These are phyloP conservation scores for Lysiphlebus fabarum DNA, from an alignment of 1,140 invertebrate genomes.

Conservation along the genomic window DNA sequence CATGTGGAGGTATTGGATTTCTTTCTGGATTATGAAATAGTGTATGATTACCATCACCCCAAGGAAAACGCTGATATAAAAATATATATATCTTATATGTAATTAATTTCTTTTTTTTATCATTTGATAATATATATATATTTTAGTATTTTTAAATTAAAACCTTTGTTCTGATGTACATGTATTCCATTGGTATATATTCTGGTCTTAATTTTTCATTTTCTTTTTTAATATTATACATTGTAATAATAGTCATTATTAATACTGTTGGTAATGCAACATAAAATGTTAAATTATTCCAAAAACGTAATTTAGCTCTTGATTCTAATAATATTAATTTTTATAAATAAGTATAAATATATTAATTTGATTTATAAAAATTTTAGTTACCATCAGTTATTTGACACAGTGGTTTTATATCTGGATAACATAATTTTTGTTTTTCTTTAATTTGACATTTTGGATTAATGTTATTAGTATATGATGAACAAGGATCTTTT, in stretches of 20 bases:
- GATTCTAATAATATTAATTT: background rate
- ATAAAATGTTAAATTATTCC: conserved; percentile 11
- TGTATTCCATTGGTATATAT: conserved; percentile 32
- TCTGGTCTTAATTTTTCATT: conserved; percentile 26
- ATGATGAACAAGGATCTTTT: too few species aligned
- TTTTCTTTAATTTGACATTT: too few species aligned
- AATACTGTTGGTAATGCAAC: conserved; percentile 23
- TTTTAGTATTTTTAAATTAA: conserved; percentile 3
- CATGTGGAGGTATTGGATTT: conserved; percentile 59
- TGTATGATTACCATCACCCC: conserved; percentile 63
- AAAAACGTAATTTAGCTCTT: conserved; percentile 12
- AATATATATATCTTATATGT: conserved; percentile 24
- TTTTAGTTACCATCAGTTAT: too few species aligned
- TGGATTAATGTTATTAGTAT: too few species aligned
- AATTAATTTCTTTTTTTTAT: conserved; percentile 1
- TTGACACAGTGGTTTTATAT: too few species aligned
- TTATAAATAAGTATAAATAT: background rate
- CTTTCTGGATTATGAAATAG: conserved; percentile 61
- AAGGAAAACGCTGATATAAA: conserved; percentile 59
- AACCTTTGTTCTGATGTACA: conserved; percentile 35
- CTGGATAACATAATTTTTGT: too few species aligned
- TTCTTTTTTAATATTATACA: conserved; percentile 11
- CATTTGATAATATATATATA: background rate
- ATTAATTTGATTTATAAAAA: too few species aligned
- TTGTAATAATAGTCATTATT: conserved; percentile 18